These are phyloP conservation scores for Anarhynchus alexandrinus DNA, from an alignment of 2,113 vertebrate genomes.

Conservation along the genomic window DNA sequence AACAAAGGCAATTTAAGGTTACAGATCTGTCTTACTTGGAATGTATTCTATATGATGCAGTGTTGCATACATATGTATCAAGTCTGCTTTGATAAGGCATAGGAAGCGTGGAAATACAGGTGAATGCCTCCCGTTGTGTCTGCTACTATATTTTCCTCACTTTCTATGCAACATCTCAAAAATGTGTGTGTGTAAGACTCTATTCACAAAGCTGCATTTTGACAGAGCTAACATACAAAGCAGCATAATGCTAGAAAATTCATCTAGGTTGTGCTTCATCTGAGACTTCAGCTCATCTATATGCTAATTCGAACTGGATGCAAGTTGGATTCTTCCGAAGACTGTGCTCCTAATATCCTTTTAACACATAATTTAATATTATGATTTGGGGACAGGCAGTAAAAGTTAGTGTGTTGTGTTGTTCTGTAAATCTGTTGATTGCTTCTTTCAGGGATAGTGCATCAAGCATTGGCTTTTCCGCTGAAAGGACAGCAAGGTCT, in stretches of 20 bases:
- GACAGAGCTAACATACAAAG: conserved; percentile 4
- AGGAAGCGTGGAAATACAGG: background rate
- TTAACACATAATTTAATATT: conserved; percentile 74
- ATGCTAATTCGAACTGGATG: conserved; percentile 68
- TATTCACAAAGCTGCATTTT: background rate
- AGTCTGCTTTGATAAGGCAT: background rate
- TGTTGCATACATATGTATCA: fast-evolving
- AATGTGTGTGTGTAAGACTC: background rate
- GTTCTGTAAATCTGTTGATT: conserved; percentile 57
- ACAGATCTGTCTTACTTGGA: background rate
- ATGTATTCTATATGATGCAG: background rate
- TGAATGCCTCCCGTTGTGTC: background rate
- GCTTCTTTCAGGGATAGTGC: conserved; percentile 49
- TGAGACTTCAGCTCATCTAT: conserved; percentile 69
- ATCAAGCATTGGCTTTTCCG: conserved; percentile 11
- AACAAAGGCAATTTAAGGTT: background rate
- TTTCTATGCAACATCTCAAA: background rate
- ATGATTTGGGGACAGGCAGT: conserved; percentile 55
- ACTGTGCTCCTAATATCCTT: conserved; percentile 58
- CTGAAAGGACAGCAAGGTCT: conserved; percentile 29
- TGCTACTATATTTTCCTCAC: background rate
- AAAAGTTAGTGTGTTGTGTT: conserved; percentile 36
- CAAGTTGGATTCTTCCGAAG: conserved; percentile 43
- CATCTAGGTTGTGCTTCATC: conserved; percentile 22
- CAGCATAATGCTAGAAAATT: conserved; percentile 12